Base-by-base conservation (phyloP, 2,888 invertebrate genomes). In the Desoria tigrina region DNA sequence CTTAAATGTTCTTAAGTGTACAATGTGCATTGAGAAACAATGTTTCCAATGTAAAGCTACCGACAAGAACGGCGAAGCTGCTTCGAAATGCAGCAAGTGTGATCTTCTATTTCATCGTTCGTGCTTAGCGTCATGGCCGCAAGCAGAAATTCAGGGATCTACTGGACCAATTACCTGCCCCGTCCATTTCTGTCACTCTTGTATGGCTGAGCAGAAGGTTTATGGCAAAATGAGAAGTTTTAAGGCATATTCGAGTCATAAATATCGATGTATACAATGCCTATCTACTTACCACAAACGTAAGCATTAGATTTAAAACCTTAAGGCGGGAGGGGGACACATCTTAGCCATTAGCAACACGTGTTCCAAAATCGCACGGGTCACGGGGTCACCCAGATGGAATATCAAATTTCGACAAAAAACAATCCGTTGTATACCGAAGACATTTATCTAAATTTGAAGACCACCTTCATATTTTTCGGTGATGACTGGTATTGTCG, bases 131-230 rank as follows among this genome's bases (percentile, higher is more conserved):
- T 42, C 49, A 7, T 75, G 71, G 71, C 75, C 75, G 2, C 75
- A 75, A 49, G 71, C 73, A 4, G 71, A 68, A 32, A 61, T 75
- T 26, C 69, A 71, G 24, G 72, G 73, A 1, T 64, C 66, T 2
- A 21, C 45, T 26, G 73, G 75, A 2, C 68, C 70, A 1, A 71
- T 74, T 2, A 73, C 64, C 1, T 75, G 75, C 42, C 75, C 75
- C 2, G 16, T 64, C 1, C 75, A 75, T 21, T 75, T 71, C 32
- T 75, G 75, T 45, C 75, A 75, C 45, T 69, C 71, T 1, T 75
- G 75, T 50, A 59, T 69, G 7, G 72, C 68, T 2, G 75, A 75
- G 42, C 73, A 75, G n/a, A 45, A 61, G 11, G 63, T 68, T n/a
- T 55, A 56, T 9, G 55, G 59, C 16, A 69, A 68, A 51, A 57